These are phyloP conservation scores for Caenorhabditis doughertyi DNA, from an alignment of 2,888 invertebrate genomes.

Conservation along the genomic window DNA sequence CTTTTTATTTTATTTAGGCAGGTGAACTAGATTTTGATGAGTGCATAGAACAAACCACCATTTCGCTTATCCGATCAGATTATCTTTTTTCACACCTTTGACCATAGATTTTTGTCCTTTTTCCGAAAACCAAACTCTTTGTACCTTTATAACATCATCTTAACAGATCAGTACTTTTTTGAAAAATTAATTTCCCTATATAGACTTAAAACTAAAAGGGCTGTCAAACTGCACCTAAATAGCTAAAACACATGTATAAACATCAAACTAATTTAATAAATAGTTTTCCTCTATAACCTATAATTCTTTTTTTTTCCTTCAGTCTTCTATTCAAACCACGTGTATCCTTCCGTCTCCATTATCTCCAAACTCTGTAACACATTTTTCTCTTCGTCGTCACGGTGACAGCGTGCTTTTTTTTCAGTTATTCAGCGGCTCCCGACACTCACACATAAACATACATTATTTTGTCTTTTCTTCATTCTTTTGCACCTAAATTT, in stretches of 20 bases:
- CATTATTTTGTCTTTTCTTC: not conserved
- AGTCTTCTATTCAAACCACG: not conserved
- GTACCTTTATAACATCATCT: not conserved
- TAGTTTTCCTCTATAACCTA: not conserved
- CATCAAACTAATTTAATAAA: not conserved
- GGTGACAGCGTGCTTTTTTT: conserved; percentile 29
- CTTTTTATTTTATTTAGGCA: not conserved
- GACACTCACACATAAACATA: not conserved
- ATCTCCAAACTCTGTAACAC: not conserved
- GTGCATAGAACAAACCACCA: conserved; percentile 7
- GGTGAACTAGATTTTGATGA: conserved; percentile 1
- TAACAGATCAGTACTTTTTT: too few species aligned
- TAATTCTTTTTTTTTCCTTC: not conserved
- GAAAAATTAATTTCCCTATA: too few species aligned
- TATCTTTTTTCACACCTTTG: conserved; percentile 8
- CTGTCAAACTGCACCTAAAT: too few species aligned
- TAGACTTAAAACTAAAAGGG: too few species aligned
- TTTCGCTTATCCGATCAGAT: conserved; percentile 23
- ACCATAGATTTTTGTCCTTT: conserved; percentile 8
- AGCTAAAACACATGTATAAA: not conserved
- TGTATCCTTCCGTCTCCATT: conserved; percentile 1
- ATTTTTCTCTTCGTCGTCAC: conserved; percentile 22
- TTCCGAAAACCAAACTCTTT: not conserved
- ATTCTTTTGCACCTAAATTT: not conserved
- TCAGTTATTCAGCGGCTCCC: conserved; percentile 4